phyloP scores from a whole-genome alignment of 2,888 invertebrate genomes.

The Microdon myrmicae region DNA sequence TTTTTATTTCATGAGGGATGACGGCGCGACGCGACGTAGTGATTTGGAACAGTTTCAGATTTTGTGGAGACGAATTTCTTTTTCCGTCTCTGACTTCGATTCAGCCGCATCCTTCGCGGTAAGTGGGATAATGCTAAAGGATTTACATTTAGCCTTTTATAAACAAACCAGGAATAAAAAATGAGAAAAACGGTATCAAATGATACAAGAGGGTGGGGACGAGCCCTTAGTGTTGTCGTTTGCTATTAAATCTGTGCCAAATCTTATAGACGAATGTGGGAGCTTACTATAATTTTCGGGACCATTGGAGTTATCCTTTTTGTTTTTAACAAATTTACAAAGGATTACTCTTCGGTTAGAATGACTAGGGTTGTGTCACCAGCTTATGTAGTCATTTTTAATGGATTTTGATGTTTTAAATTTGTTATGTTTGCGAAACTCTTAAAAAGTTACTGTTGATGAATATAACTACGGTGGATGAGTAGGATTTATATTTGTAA shows the following conservation, averaged over 20 bases:
- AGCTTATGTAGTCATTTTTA: slow-evolving; percentile 54
- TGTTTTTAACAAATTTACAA: slow-evolving; percentile 61
- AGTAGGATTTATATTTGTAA: no score
- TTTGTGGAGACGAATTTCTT: slow-evolving; percentile 25
- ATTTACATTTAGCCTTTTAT: slow-evolving; percentile 44
- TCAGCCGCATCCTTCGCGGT: slow-evolving; percentile 45
- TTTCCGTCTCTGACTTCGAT: slow-evolving; percentile 37
- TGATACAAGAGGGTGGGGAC: slow-evolving; percentile 4
- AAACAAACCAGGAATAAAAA: slow-evolving; percentile 19
- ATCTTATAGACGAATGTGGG: slow-evolving; percentile 1
- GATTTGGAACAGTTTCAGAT: slow-evolving; percentile 3
- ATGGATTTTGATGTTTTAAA: slow-evolving; percentile 56
- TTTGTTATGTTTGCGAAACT: slow-evolving; percentile 35
- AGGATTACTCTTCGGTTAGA: slow-evolving; percentile 65
- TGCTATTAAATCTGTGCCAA: slow-evolving; percentile 1
- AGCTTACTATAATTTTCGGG: slow-evolving; percentile 23
- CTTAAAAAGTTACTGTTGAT: slow-evolving; percentile 27
- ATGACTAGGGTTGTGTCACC: slow-evolving; percentile 34
- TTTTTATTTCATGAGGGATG: slow-evolving; percentile 3
- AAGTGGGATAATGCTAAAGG: slow-evolving; percentile 43
- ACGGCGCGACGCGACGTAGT: no score
- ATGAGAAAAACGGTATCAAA: slow-evolving; percentile 7
- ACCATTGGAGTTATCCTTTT: slow-evolving; percentile 34
- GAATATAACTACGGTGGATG: no score
- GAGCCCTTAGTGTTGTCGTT: slow-evolving; percentile 6